Evolutionary conservation across 2,797 vertebrate species (phyloP).

Genomic region (Notoglanidium macrostoma): DNA sequence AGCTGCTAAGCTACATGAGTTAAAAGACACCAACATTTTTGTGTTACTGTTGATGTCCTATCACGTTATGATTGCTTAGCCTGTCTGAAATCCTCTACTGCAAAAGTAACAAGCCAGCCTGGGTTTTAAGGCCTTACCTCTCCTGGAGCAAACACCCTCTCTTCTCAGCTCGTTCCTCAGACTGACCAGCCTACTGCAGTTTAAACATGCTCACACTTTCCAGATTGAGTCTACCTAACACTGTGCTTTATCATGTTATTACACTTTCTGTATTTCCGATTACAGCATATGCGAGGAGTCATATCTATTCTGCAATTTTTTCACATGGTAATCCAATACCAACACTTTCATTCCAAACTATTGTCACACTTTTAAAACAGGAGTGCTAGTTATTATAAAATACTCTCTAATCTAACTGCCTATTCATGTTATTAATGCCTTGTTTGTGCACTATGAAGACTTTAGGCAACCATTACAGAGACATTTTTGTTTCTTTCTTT

Average conservation of each 20-base stretch:
- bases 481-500: neutral
- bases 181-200: slow-evolving; percentile 23
- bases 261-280: neutral
- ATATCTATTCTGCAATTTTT: neutral
- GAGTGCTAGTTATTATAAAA: neutral
- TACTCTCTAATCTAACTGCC: neutral
- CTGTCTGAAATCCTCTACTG: neutral
- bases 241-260: neutral
- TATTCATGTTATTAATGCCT: neutral
- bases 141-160: slow-evolving; percentile 21
- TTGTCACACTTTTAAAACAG: neutral
- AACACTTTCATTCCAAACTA: neutral
- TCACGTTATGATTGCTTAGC: neutral
- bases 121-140: slow-evolving; percentile 32
- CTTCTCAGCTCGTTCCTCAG: slow-evolving; percentile 6
- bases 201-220: neutral
- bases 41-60: neutral
- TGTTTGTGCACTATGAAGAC: neutral
- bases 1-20: slow-evolving; percentile 27
- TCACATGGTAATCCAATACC: neutral
- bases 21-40: neutral
- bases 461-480: neutral
- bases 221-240: neutral
- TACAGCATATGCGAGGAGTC: neutral
- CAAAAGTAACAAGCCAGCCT: neutral